Base-by-base conservation (phyloP, 1,140 invertebrate species). In the Drosophila equinoxialis region DNA sequence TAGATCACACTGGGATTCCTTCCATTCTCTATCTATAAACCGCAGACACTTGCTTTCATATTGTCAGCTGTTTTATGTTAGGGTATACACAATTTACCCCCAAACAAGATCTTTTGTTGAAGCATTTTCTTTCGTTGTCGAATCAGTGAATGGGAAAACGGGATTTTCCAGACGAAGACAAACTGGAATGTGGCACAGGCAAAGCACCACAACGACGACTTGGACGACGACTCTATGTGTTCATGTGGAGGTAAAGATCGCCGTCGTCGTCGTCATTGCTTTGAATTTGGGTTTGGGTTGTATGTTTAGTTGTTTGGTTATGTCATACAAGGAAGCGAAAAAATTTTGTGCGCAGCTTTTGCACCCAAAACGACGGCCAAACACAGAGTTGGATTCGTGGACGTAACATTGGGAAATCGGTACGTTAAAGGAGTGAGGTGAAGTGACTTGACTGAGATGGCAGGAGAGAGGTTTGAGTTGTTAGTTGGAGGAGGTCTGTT, bases 311-410 rank as follows among this genome's bases (percentile, higher is more conserved):
- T 51, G 45, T 20, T 51, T 51, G 68, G 67, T 87, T 87, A 87
- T 87, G 83, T 87, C 83, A 87, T 83, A 87, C 83, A 89, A 87
- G 83, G 83, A 87, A 87, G 83, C 79, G 63, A 87, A 87, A 79
- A 30, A 6, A 30, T 30, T 0, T 30, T 78, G 57, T 51, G 45
- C 17, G 35, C 74, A 74, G 67, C 30, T 30, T 37, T 54, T 55
- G 65, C 68, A 65, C 62, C 42, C 37, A 58, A 61, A 55, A 67
- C 71, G 81, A 78, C 68, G 82, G 82, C 78, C 81, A 86, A 30
- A 30, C 30, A 86, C 67, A 74, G 51, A 74, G 55, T 37, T 10
- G 71, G 71, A 59, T 35, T 64, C 33, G 39, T 57, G 74, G 64
- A 68, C 23, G 64, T 65, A 77, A 77, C 74, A 77, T 77, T 77